phyloP scores from a whole-genome alignment of 2,113 vertebrate genomes.

The Ovibos moschatus region DNA sequence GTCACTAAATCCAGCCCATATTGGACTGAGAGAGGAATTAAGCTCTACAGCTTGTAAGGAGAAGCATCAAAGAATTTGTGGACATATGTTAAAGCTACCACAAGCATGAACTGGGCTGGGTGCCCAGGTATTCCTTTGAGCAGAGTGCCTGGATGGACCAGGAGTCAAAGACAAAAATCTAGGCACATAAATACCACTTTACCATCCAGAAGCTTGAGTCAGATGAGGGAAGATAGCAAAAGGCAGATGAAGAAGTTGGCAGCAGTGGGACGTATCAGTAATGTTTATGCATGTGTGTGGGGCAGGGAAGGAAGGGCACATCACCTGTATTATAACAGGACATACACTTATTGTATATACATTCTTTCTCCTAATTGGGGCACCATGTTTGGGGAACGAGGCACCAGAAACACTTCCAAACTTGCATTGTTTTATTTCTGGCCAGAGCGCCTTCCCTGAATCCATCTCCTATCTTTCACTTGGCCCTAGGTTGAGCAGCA shows the following conservation, averaged over 20 bases:
- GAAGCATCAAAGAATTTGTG: neutral
- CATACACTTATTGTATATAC: too few species aligned
- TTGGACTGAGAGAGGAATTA: neutral
- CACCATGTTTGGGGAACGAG: neutral
- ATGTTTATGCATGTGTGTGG: neutral
- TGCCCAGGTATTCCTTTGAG: neutral
- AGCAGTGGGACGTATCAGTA: neutral
- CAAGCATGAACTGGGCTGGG: neutral
- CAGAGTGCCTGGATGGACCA: neutral
- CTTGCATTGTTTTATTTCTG: neutral
- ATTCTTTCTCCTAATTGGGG: neutral
- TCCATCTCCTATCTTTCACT: neutral
- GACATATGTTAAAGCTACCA: neutral
- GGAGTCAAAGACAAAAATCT: neutral
- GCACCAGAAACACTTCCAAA: neutral
- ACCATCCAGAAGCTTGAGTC: neutral
- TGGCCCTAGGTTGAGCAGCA: neutral
- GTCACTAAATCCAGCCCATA: neutral
- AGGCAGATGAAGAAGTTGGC: neutral
- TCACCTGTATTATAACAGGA: neutral
- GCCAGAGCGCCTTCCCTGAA: neutral
- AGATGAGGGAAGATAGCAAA: neutral
- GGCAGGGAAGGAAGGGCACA: neutral
- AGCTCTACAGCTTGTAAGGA: neutral
- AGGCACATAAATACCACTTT: neutral